Base-by-base conservation (phyloP, 2,113 vertebrate species). In the Aspidoscelis tigris region DNA sequence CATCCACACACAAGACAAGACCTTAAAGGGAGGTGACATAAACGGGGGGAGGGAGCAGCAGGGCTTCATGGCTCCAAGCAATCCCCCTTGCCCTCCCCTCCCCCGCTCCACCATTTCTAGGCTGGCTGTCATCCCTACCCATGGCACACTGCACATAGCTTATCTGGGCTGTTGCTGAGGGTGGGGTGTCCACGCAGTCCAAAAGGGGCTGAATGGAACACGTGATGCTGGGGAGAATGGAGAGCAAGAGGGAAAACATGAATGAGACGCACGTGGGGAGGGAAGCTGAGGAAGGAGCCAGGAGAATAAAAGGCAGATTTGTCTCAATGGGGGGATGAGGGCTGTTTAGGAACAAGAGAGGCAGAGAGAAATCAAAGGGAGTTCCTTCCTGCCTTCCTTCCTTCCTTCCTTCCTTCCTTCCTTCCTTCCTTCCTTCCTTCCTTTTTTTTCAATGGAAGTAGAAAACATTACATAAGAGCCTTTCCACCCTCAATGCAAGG, bases 131-230 rank as follows among this genome's bases (percentile, higher is more conserved):
- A 73, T 79, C 53, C 83, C 77, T 66, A 22, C 76, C 26, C 21
- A 65, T 39, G 76, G 53, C 44, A 41, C 55, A 16, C 58, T 50
- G 2, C 50, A 41, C n/a, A 43, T 47, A 50, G 58, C 44, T 80
- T 26, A 53, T 5, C 77, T 55, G 39, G n/a, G 70, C 69, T 41
- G 83, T 7, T 69, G 33, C 75, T 44, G 39, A 20, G 47, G 33
- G 50, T n/a, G 44, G 74, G 43, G 77, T 18, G 64, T 10, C 24
- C 14, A 61, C 14, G 64, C 22, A 80, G 44, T n/a, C 77, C 69
- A 20, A 74, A 66, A 85, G 47, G 58, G 61, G 43, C 80, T 85
- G 70, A 85, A 85, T 73, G 69, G 26, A 79, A 66, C 79, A 85
- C 76, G 61, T 80, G 76, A 79, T 78, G 16, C 64, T 5, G 33